Conservation (phyloP, 2,888 invertebrate species). For the Tipula vernalis region DNA sequence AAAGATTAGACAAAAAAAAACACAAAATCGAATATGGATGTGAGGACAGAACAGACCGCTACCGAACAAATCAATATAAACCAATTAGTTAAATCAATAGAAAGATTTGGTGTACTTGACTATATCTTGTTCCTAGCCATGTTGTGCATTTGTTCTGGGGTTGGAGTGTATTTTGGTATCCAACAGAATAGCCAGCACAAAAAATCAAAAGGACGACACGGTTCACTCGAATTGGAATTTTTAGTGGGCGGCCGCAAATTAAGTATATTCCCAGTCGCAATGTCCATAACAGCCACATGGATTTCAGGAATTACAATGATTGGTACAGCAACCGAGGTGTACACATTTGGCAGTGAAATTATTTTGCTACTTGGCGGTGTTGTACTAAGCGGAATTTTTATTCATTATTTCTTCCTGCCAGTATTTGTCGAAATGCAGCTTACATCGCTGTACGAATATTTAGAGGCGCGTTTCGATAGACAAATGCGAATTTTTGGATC, state of each 20-base stretch:
- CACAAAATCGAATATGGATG: background rate
- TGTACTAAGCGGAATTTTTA: conserved; percentile 38
- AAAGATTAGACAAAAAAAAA: background rate
- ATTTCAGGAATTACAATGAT: conserved; percentile 51
- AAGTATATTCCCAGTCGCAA: background rate
- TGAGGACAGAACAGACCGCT: background rate
- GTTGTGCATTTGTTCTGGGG: background rate
- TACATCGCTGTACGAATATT: conserved; percentile 67
- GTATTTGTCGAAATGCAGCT: conserved; percentile 56
- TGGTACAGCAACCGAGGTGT: conserved; percentile 63
- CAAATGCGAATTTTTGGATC: conserved; percentile 58
- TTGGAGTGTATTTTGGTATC: background rate
- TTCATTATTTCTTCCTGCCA: conserved; percentile 51
- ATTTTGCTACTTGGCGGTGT: conserved; percentile 39
- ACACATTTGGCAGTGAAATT: conserved; percentile 65
- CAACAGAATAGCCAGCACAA: background rate
- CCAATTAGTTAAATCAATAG: background rate
- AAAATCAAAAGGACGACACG: background rate
- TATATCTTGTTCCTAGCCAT: background rate
- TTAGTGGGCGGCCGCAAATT: background rate
- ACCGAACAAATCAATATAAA: background rate
- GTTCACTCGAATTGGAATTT: background rate
- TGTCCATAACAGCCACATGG: background rate
- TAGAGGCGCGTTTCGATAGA: conserved; percentile 57
- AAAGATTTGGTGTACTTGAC: background rate